These are phyloP conservation scores for Sinhomidia bicolor DNA, from an alignment of 2,888 invertebrate species.

Conservation along the genomic window DNA sequence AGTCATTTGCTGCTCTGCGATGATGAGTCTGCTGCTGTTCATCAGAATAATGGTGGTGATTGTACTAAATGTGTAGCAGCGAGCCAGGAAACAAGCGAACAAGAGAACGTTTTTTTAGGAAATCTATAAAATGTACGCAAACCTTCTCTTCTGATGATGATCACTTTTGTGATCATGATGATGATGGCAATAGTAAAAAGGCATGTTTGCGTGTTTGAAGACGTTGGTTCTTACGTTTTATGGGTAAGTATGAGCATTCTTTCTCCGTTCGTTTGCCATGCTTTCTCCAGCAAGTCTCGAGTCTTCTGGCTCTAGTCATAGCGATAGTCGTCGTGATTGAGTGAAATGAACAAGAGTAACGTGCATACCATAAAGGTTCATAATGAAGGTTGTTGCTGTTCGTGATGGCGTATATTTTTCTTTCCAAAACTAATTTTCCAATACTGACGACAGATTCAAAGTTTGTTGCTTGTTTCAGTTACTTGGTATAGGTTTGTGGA, in stretches of 20 bases:
- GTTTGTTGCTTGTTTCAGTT: background rate
- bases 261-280: background rate
- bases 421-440: conserved; percentile 15
- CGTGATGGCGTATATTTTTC: background rate
- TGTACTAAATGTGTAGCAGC: background rate
- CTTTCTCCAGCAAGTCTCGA: too few relatives aligned
- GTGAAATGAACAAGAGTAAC: background rate
- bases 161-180: background rate
- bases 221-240: background rate
- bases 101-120: too few relatives aligned
- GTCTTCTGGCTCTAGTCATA: background rate
- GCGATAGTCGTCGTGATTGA: background rate
- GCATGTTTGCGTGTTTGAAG: background rate
- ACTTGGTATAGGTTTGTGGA: background rate
- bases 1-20: background rate
- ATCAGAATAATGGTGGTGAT: background rate
- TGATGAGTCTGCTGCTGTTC: background rate
- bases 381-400: background rate
- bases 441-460: conserved; percentile 1
- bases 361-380: background rate
- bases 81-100: background rate
- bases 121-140: background rate
- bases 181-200: background rate
- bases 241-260: background rate
- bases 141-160: background rate